These are phyloP conservation scores for Scaptomyza cyrtandrae DNA, from an alignment of 2,888 invertebrate species.

Conservation along the genomic window DNA sequence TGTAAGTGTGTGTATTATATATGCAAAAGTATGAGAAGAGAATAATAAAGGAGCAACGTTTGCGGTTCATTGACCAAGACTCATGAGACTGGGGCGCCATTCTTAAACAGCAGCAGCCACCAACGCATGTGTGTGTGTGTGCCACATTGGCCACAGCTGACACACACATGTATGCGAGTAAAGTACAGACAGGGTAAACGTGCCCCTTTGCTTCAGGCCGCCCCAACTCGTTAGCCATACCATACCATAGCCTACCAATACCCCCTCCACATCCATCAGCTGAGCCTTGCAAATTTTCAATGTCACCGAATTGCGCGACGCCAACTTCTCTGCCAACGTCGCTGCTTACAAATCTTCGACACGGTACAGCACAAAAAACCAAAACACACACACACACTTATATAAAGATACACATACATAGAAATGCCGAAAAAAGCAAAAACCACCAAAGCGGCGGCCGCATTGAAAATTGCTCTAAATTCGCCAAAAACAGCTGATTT, in stretches of 20 bases:
- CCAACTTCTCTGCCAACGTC: conserved; percentile 62
- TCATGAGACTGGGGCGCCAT: conserved; percentile 52
- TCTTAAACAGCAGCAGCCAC: conserved; percentile 29
- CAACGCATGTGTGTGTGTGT: conserved; percentile 26
- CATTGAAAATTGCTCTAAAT: conserved; percentile 80
- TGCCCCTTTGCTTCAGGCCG: conserved; percentile 12
- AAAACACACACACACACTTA: conserved; percentile 10
- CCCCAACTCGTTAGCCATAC: conserved; percentile 21
- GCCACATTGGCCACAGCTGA: conserved; percentile 50
- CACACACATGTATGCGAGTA: conserved; percentile 16
- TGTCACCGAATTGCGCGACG: conserved; percentile 76
- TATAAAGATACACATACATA: conserved; percentile 18
- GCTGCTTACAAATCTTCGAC: conserved; percentile 79
- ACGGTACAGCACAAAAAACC: conserved; percentile 38
- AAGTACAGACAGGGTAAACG: conserved; percentile 35
- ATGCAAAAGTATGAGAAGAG: conserved; percentile 27
- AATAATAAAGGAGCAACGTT: conserved; percentile 23
- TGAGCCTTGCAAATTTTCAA: conserved; percentile 78
- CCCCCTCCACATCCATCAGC: conserved; percentile 36
- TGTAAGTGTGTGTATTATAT: conserved; percentile 22
- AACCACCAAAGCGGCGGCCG: conserved; percentile 60
- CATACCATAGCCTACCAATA: too few relatives aligned
- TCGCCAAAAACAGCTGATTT: conserved; percentile 81
- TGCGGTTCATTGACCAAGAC: conserved; percentile 73
- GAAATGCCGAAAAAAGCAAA: conserved; percentile 55